phyloP scores from a whole-genome alignment of 2,888 invertebrate genomes.

The Cosmorhoe ocellata region DNA sequence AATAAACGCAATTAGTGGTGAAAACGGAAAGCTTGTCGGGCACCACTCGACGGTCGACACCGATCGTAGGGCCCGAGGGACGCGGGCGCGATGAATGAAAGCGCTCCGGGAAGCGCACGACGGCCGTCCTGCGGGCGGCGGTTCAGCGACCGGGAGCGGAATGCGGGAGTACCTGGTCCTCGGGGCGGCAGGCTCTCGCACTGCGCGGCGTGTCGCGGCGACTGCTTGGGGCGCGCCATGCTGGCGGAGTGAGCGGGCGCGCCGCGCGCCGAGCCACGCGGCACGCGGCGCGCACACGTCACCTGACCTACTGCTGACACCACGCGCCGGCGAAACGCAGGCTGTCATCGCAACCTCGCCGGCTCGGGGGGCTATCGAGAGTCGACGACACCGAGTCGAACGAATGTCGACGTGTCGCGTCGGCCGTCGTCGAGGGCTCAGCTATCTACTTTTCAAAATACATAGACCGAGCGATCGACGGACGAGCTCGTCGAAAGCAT shows the following conservation, averaged over 20 bases:
- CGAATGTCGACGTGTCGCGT: neutral
- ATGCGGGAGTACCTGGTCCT: slow-evolving; percentile 69
- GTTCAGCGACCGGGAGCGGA: slow-evolving; percentile 4
- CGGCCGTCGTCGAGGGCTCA: neutral
- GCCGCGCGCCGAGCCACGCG: slow-evolving; percentile 22
- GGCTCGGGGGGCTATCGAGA: slow-evolving; percentile 19
- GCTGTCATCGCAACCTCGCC: slow-evolving; percentile 13
- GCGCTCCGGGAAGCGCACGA: slow-evolving; percentile 1
- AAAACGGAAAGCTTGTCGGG: neutral
- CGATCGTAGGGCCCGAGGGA: too few relatives aligned
- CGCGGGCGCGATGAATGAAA: slow-evolving; percentile 31
- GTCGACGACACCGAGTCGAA: slow-evolving; percentile 5
- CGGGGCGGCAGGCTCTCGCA: slow-evolving; percentile 72
- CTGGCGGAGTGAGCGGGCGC: slow-evolving; percentile 69
- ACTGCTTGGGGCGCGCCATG: slow-evolving; percentile 79
- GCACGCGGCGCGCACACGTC: slow-evolving; percentile 57
- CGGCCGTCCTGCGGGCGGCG: neutral
- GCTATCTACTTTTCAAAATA: neutral
- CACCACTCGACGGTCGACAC: too few relatives aligned
- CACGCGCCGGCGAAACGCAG: slow-evolving; percentile 21
- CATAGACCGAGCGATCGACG: too few relatives aligned
- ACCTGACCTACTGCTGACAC: slow-evolving; percentile 45
- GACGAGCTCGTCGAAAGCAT: neutral
- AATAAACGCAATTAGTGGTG: too few relatives aligned
- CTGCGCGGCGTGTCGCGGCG: slow-evolving; percentile 74